A percentile compares a stretch with the other conserved stretches of the same genome.
These are phyloP conservation scores for Fulica atra DNA, from an alignment of 2,113 vertebrate species.

Conservation along the genomic window DNA sequence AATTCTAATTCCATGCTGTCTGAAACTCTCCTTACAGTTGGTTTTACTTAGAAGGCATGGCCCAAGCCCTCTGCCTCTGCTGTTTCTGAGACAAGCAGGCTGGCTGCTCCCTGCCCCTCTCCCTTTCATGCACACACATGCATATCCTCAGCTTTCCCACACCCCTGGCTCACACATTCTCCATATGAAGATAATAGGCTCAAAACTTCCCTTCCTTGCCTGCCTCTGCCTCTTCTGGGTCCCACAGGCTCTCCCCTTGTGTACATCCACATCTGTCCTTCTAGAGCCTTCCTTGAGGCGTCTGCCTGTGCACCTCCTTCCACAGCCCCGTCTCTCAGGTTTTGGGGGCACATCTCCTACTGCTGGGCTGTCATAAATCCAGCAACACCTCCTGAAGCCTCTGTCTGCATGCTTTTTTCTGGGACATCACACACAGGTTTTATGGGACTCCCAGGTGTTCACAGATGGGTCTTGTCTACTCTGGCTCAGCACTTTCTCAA, in stretches of 20 bases:
- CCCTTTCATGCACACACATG: not conserved
- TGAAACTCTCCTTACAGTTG: not conserved
- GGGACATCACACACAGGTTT: not conserved
- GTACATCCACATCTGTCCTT: not conserved
- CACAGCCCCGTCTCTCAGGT: fast-evolving
- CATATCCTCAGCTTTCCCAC: not conserved
- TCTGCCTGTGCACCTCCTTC: fast-evolving
- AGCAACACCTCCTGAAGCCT: not conserved
- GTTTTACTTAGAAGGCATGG: not conserved
- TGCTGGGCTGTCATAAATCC: not conserved
- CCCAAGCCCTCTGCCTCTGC: not conserved
- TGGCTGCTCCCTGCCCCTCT: not conserved
- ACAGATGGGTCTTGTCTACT: not conserved
- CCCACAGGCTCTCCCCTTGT: not conserved
- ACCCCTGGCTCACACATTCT: not conserved
- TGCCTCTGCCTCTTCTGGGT: not conserved
- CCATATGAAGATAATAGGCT: not conserved
- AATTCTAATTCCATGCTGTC: not conserved
- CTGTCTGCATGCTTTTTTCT: fast-evolving
- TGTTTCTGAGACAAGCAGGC: not conserved
- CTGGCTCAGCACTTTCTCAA: not conserved
- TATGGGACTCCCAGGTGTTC: too few species aligned
- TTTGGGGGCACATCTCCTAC: not conserved
- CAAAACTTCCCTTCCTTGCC: not conserved
- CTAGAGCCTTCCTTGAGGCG: not conserved